Percentiles rank a stretch among this genome's conserved stretches.
Conservation (phyloP, 2,888 invertebrate genomes). For the Acrobasis repandana region DNA sequence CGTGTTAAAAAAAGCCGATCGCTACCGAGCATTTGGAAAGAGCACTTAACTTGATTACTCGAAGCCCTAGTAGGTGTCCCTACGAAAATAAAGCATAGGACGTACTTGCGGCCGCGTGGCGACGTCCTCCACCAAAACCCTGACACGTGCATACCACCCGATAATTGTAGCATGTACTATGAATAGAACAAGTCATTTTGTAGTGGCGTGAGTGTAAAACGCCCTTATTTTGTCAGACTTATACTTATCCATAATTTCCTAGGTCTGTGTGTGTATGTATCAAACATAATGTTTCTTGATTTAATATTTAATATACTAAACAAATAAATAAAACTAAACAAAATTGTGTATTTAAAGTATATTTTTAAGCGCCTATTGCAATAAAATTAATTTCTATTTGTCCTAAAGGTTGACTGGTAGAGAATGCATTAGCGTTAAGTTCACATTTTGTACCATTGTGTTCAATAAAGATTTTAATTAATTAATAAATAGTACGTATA, state of each 20-base stretch:
- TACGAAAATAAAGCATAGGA: conserved; percentile 44
- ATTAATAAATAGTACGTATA: too few relatives aligned
- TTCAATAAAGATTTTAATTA: too few relatives aligned
- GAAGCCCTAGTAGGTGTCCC: conserved; percentile 55
- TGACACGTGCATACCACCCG: conserved; percentile 53
- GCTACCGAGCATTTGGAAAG: conserved; percentile 58
- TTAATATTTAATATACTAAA: too few relatives aligned
- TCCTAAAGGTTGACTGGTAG: too few relatives aligned
- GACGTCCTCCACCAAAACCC: conserved; percentile 52
- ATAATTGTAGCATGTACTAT: conserved; percentile 61
- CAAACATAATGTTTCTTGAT: too few relatives aligned
- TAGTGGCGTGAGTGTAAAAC: conserved; percentile 2
- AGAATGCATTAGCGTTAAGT: too few relatives aligned
- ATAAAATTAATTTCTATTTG: too few relatives aligned
- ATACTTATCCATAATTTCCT: neutral
- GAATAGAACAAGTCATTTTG: conserved; percentile 37
- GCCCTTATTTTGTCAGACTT: conserved; percentile 13
- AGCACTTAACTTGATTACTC: conserved; percentile 83
- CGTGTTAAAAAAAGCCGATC: conserved; percentile 69
- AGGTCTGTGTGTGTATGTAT: too few relatives aligned
- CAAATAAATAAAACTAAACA: too few relatives aligned
- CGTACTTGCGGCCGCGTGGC: conserved; percentile 45
- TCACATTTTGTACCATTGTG: too few relatives aligned
- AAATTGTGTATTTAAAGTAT: too few relatives aligned
- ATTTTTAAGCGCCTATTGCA: too few relatives aligned